Percentiles rank a stretch among this genome's conserved stretches.
phyloP scores from a whole-genome alignment of 2,888 invertebrate species.

The Plemyria rubiginata region DNA sequence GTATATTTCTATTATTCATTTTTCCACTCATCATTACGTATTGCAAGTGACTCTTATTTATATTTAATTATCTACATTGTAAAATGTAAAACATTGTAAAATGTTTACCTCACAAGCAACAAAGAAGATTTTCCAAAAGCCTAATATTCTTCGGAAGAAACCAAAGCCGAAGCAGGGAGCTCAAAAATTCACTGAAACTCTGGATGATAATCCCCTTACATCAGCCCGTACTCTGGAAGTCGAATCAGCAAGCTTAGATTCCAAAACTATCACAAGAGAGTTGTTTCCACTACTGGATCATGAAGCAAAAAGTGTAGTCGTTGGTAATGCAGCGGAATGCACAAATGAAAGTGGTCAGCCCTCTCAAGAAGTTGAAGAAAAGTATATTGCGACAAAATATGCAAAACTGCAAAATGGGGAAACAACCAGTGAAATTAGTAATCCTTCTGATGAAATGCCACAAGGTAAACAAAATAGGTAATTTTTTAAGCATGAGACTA shows the following conservation, averaged over 20 bases:
- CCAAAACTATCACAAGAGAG: neutral
- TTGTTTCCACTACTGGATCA: constrained; percentile 5
- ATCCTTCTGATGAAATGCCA: constrained; percentile 4
- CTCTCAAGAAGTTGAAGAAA: neutral
- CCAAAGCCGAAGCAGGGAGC: constrained; percentile 46
- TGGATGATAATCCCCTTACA: constrained; percentile 14
- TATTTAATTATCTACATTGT: constrained; percentile 19
- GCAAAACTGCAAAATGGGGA: constrained; percentile 1
- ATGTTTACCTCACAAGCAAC: constrained; percentile 71
- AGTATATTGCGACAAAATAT: neutral
- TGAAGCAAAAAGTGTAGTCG: neutral
- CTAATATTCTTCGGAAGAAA: constrained; percentile 74
- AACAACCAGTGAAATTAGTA: constrained; percentile 4
- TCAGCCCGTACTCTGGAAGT: constrained; percentile 5
- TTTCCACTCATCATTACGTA: neutral
- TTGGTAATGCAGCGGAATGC: neutral
- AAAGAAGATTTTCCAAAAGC: constrained; percentile 72
- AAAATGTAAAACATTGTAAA: constrained; percentile 33
- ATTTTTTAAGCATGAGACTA: constrained; percentile 12
- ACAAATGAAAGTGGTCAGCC: constrained; percentile 4
- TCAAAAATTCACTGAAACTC: constrained; percentile 44
- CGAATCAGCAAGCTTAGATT: constrained; percentile 1
- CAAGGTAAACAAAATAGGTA: constrained; percentile 6
- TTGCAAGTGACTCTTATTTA: constrained; percentile 1
- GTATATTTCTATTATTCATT: no score